Evolutionary conservation across 2,888 invertebrate genomes (phyloP).

Genomic region (Epicampocera succincta): DNA sequence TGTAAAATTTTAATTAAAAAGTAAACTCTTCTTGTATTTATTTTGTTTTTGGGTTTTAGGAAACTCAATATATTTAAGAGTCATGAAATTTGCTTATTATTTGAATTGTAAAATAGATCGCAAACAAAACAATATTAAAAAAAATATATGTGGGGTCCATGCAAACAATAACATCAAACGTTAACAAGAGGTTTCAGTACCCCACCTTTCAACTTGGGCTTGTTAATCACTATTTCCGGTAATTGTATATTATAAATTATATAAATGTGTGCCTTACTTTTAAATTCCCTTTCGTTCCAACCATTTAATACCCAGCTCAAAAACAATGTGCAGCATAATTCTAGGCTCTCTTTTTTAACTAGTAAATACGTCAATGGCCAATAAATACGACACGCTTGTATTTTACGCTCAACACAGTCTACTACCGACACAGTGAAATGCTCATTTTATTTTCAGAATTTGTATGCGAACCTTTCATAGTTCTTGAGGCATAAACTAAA

Average conservation of each 20-base stretch:
- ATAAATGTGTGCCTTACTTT: not conserved
- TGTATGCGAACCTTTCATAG: not conserved
- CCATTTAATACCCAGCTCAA: not conserved
- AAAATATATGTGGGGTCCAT: too few relatives aligned
- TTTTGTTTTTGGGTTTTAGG: too few relatives aligned
- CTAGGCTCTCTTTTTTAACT: not conserved
- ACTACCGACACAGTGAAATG: conserved; percentile 1
- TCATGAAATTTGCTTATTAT: too few relatives aligned
- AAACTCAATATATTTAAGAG: too few relatives aligned
- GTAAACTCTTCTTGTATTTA: too few relatives aligned
- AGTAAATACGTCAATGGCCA: conserved; percentile 36
- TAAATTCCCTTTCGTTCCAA: not conserved
- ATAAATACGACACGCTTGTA: conserved; percentile 11
- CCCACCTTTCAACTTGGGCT: too few relatives aligned
- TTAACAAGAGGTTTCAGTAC: too few relatives aligned
- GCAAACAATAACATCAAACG: too few relatives aligned
- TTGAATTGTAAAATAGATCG: too few relatives aligned
- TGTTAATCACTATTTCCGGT: too few relatives aligned
- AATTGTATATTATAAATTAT: not conserved
- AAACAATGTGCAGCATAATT: conserved; percentile 17
- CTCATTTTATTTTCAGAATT: conserved; percentile 1
- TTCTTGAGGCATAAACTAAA: conserved; percentile 5
- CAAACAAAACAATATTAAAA: too few relatives aligned
- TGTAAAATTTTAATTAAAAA: too few relatives aligned
- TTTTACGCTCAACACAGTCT: not conserved